These are phyloP conservation scores for Malthinus flaveolus DNA, from an alignment of 2,888 invertebrate genomes.

Conservation along the genomic window DNA sequence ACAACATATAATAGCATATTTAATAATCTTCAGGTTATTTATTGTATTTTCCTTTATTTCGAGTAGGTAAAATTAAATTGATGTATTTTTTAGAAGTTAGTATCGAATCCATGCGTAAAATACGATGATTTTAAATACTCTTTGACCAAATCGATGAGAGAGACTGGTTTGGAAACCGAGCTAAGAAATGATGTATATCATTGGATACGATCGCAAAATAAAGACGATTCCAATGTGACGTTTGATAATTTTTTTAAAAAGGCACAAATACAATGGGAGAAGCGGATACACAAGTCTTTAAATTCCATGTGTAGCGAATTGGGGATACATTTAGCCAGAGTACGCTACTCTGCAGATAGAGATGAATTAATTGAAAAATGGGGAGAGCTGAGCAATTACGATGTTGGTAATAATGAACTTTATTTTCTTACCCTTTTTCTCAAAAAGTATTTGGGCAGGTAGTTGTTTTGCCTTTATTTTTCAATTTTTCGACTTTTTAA, in stretches of 20 bases:
- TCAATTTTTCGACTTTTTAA: background rate
- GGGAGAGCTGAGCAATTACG: constrained; percentile 91
- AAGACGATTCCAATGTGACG: constrained; percentile 44
- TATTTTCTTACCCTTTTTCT: background rate
- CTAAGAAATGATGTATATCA: constrained; percentile 83
- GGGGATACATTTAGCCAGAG: constrained; percentile 79
- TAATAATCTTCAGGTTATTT: constrained; percentile 74
- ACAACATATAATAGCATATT: constrained; percentile 77
- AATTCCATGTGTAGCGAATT: constrained; percentile 94
- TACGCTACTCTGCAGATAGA: constrained; percentile 74
- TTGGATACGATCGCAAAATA: constrained; percentile 67
- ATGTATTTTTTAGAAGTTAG: constrained; percentile 68
- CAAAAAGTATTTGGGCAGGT: too few species aligned
- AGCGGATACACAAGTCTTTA: constrained; percentile 89
- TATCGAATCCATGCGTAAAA: constrained; percentile 74
- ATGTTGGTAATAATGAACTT: constrained; percentile 65
- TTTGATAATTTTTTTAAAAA: constrained; percentile 72
- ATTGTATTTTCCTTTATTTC: background rate
- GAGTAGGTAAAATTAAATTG: constrained; percentile 6
- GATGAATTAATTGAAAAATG: constrained; percentile 85
- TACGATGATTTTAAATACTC: constrained; percentile 79
- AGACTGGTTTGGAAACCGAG: constrained; percentile 79
- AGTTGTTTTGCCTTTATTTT: too few species aligned
- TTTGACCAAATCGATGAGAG: constrained; percentile 74
- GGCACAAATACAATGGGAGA: constrained; percentile 91